Conservation (phyloP, 2,888 invertebrate genomes). For the Apamea epomidion region DNA sequence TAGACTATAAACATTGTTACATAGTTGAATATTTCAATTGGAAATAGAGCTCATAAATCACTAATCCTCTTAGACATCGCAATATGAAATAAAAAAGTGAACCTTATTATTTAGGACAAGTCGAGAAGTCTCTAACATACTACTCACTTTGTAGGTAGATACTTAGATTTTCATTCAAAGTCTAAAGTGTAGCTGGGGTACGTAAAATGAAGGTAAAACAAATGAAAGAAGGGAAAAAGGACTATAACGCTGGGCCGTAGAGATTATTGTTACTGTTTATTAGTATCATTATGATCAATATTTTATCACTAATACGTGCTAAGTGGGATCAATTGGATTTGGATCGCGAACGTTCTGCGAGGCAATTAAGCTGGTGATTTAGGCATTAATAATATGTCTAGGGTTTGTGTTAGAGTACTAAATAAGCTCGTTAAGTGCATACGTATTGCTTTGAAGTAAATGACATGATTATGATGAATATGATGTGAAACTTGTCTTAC, state of each 20-base stretch:
- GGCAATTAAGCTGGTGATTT: conserved; percentile 40
- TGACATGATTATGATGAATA: too few relatives aligned
- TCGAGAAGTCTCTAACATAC: conserved; percentile 5
- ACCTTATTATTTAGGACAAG: not conserved
- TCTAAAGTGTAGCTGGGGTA: conserved; percentile 3
- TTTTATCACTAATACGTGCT: conserved; percentile 64
- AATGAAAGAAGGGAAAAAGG: conserved; percentile 13
- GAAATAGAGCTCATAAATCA: not conserved
- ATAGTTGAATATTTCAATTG: not conserved
- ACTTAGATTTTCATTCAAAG: conserved; percentile 21
- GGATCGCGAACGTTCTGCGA: conserved; percentile 32
- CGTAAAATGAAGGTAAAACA: conserved; percentile 26
- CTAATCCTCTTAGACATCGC: not conserved
- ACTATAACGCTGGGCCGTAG: conserved; percentile 48
- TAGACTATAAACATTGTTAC: not conserved
- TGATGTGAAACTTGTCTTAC: not conserved
- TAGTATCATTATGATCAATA: conserved; percentile 53
- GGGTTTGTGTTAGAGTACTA: not conserved
- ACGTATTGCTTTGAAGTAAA: not conserved
- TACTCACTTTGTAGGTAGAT: conserved; percentile 7
- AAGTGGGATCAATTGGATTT: conserved; percentile 51
- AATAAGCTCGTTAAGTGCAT: not conserved
- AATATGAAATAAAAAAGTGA: conserved; percentile 1
- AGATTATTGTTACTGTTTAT: conserved; percentile 64
- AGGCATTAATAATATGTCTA: conserved; percentile 13